Evolutionary conservation across 2,113 vertebrate genomes (phyloP).

Genomic region (Platycercus adscitus): DNA sequence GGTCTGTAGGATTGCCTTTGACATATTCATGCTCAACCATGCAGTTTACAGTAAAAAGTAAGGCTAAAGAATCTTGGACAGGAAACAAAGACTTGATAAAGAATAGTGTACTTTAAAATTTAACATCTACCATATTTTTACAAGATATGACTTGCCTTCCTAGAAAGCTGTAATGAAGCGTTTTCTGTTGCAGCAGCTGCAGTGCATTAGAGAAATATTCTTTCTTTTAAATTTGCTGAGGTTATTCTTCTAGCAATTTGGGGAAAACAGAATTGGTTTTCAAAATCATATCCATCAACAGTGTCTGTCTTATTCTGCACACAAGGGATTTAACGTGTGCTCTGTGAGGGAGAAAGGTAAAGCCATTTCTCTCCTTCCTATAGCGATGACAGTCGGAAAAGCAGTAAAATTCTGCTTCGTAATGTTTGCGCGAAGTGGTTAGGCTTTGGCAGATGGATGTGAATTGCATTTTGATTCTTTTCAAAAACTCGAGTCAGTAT

Average conservation of each 20-base stretch:
- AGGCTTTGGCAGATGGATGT: background rate
- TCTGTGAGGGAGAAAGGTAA: background rate
- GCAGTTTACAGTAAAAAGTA: background rate
- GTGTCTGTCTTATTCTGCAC: background rate
- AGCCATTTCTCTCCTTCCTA: background rate
- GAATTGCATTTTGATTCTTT: constrained; percentile 17
- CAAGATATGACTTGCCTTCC: background rate
- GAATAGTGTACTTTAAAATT: background rate
- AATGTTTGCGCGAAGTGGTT: background rate
- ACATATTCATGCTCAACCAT: background rate
- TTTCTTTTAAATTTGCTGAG: background rate
- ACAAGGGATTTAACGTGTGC: background rate
- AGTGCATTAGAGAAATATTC: background rate
- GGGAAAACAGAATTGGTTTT: background rate
- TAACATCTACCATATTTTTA: background rate
- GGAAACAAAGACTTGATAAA: background rate
- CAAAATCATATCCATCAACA: background rate
- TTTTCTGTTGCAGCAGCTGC: background rate
- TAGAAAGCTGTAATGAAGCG: background rate
- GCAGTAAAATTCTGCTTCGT: background rate
- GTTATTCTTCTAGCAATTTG: background rate
- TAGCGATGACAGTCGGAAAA: background rate
- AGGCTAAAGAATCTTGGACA: background rate
- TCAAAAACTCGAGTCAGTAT: background rate
- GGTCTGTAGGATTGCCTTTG: background rate